Conservation (phyloP, 1,140 invertebrate genomes). For the Bactericera cockerelli region DNA sequence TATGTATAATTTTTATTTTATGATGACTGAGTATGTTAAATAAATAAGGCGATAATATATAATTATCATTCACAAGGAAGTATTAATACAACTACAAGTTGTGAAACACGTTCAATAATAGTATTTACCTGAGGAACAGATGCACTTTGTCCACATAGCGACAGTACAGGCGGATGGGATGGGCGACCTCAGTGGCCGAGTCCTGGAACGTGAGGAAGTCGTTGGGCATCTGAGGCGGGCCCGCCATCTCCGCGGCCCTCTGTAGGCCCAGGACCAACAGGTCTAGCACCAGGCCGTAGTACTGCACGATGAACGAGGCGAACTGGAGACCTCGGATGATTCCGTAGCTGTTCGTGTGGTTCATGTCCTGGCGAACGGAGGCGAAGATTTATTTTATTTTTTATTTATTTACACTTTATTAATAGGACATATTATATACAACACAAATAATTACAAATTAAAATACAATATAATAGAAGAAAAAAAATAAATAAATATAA, state of each 20-base stretch:
- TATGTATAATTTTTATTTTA: no score
- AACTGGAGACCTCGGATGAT: conserved; percentile 98
- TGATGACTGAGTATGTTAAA: no score
- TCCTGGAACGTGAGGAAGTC: conserved; percentile 92
- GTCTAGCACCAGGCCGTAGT: conserved; percentile 92
- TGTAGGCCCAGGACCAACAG: conserved; percentile 88
- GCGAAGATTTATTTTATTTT: no score
- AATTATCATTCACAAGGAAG: no score
- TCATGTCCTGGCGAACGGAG: conserved; percentile 73
- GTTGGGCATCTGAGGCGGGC: conserved; percentile 96
- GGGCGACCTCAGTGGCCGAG: conserved; percentile 72
- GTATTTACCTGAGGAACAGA: conserved; percentile 81
- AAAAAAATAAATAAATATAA: no score
- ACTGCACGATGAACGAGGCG: conserved; percentile 97
- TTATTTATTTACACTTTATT: no score
- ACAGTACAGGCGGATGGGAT: conserved; percentile 94
- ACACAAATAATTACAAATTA: no score
- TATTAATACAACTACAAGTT: no score
- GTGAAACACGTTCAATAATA: no score
- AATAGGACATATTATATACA: no score
- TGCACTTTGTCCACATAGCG: conserved; percentile 94
- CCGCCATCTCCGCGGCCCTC: conserved; percentile 95
- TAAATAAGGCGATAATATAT: no score
- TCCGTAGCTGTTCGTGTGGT: conserved; percentile 86
- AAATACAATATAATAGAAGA: no score